phyloP scores from a whole-genome alignment of 2,113 vertebrate species.

The Charina bottae region DNA sequence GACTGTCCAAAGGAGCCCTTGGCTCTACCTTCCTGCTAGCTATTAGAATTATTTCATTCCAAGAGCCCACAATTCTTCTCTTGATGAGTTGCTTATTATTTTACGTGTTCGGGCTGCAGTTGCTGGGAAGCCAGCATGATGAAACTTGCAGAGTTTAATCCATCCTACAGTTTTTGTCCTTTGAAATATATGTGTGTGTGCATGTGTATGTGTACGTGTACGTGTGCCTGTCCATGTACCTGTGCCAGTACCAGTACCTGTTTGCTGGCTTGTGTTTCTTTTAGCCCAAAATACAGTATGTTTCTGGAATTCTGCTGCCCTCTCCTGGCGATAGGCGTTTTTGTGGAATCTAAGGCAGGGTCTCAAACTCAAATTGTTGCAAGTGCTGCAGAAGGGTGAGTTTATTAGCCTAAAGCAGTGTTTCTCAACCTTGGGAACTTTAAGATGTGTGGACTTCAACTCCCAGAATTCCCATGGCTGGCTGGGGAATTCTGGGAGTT shows the following conservation, averaged over 20 bases:
- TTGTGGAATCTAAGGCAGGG: not conserved
- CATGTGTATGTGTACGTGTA: not conserved
- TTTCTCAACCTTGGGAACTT: no score
- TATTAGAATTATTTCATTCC: not conserved
- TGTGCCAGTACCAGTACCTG: not conserved
- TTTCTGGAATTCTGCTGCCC: conserved; percentile 52
- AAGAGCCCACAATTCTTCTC: not conserved
- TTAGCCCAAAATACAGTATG: not conserved
- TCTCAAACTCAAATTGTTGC: not conserved
- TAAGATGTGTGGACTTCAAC: no score
- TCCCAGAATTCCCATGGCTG: no score
- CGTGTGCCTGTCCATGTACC: not conserved
- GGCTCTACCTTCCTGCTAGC: not conserved
- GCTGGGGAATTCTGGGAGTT: no score
- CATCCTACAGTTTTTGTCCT: not conserved
- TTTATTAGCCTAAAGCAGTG: not conserved
- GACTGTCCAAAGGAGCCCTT: not conserved
- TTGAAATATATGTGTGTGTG: not conserved
- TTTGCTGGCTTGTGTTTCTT: not conserved
- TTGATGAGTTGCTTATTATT: not conserved
- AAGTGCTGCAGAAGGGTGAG: not conserved
- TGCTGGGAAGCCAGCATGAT: not conserved
- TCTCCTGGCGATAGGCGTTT: conserved; percentile 48
- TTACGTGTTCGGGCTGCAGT: not conserved
- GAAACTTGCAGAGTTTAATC: not conserved